Evolutionary conservation across 2,888 invertebrate genomes (phyloP), one percentile per base, ranked within the genome.

Genomic region (Acleris holmiana): DNA sequence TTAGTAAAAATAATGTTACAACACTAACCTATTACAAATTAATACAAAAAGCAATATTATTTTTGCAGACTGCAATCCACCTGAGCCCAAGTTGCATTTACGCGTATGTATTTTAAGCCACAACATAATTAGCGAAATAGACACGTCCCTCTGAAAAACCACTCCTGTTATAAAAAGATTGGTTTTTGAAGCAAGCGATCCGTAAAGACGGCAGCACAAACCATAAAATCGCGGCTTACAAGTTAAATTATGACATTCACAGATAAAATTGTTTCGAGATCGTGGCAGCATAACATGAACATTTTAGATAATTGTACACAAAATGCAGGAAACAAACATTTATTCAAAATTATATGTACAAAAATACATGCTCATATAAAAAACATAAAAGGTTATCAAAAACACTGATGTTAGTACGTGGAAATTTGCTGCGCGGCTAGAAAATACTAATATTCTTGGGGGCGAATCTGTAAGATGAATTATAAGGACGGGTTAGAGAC

Each of bases 391-490:
- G 44, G 51, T 47, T 44, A 46, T 23, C 47, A 53, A 61, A 29
- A 53, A 21, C 25, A 51, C 44, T 44, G 44, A 29, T 23, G 58
- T 54, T 40, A 55, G 61, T 17, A 41, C 23, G 50, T 54, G 48
- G 46, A 40, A 47, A 41, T 44, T 61, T 61, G 21, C 59, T 53
- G 19, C 51, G 17, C 50, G 47, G 71, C 86, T 81, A 92, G 78
- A 81, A 92, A 76, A 92, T 92, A 76, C 89, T 91, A 79, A 92
- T 88, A 83, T 91, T 91, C 87, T 91, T 91, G 75, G 92, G 92
- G 72, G 86, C 91, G 78, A 92, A 92, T 91, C 92, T 92, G 92
- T 74, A 89, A 90, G 76, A 73, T 73, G 13, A 59, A 65, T 50
- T 35, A 60, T 55, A 15, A 54, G 48, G 29, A 48, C 41, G 48